Evolutionary conservation across 2,888 invertebrate species (phyloP).

Genomic region (Nowickia ferox): DNA sequence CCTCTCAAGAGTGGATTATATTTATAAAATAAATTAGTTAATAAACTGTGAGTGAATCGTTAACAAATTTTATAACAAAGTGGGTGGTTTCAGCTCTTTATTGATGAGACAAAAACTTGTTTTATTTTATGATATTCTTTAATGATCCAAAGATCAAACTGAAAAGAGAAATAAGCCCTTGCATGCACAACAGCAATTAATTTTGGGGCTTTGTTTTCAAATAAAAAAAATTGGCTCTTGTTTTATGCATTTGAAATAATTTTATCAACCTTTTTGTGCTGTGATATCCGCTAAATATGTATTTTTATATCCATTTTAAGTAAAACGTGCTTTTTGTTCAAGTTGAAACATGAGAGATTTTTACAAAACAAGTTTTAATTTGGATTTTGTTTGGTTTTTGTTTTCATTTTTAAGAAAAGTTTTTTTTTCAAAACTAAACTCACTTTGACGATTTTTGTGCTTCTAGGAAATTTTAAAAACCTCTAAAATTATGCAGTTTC

Average conservation of each 20-base stretch:
- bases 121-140: not conserved
- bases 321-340: constrained; percentile 8
- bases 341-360: not conserved
- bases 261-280: constrained; percentile 8
- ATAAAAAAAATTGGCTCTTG: not conserved
- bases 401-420: not conserved
- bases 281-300: not conserved
- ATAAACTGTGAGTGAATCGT: not conserved
- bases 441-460: constrained; percentile 15
- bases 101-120: constrained; percentile 1
- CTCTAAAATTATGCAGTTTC: constrained; percentile 44
- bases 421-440: constrained; percentile 5
- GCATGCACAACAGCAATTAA: not conserved
- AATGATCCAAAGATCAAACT: not conserved
- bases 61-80: not conserved
- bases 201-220: not conserved
- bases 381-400: not conserved
- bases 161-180: not conserved
- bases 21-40: not conserved
- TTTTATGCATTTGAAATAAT: not conserved
- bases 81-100: constrained; percentile 15
- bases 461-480: constrained; percentile 46
- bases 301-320: not conserved
- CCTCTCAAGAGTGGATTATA: not conserved
- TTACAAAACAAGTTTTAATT: constrained; percentile 16